These are phyloP conservation scores for Tyrannus savana DNA, from an alignment of 2,113 vertebrate genomes.

Conservation along the genomic window DNA sequence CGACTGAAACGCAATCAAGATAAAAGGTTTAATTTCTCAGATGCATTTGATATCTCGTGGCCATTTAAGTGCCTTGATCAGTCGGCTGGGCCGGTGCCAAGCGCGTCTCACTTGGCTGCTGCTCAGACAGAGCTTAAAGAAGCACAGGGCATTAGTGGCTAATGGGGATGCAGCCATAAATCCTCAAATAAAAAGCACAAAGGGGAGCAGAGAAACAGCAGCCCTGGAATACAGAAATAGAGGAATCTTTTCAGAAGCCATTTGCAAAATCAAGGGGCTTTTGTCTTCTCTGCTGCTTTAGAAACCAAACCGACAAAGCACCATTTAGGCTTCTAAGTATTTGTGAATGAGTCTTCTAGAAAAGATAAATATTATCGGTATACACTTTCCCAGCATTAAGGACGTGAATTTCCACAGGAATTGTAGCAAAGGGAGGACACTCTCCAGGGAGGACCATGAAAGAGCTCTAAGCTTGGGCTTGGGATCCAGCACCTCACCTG, in stretches of 20 bases:
- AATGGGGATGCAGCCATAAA: background rate
- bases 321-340: background rate
- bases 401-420: background rate
- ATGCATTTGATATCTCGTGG: background rate
- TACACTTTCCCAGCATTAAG: fast-evolving
- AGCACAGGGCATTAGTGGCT: background rate
- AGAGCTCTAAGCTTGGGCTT: fast-evolving
- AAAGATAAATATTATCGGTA: too few species aligned
- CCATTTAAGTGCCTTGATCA: background rate
- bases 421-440: background rate
- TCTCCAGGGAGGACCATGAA: background rate
- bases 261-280: background rate
- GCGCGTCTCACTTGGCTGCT: background rate
- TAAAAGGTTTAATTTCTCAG: slow-evolving; percentile 22
- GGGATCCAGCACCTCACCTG: background rate
- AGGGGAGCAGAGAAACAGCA: background rate
- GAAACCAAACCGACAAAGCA: background rate
- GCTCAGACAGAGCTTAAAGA: background rate
- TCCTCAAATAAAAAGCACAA: background rate
- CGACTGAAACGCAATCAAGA: background rate
- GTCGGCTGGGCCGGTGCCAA: background rate
- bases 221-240: background rate
- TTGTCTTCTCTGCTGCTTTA: background rate
- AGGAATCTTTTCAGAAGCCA: background rate
- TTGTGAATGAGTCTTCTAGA: background rate